Evolutionary conservation across 1,140 invertebrate genomes (phyloP).

Genomic region (Drosophila mojavensis): DNA sequence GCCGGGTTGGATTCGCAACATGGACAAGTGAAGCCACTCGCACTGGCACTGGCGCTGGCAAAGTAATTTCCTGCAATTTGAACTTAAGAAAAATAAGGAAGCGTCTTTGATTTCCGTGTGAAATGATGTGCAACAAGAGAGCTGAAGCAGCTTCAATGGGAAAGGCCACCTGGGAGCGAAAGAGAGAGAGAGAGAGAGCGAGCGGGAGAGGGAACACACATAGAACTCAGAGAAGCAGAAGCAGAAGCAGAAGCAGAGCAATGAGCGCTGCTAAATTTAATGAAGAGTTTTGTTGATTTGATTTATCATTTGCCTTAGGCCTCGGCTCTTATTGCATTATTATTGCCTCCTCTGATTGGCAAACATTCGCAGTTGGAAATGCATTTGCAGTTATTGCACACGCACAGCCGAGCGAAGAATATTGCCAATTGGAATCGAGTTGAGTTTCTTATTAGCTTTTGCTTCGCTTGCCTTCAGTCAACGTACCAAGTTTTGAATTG

Average conservation of each 20-base stretch:
- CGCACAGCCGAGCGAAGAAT: neutral
- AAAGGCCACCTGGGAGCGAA: neutral
- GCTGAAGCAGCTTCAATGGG: neutral
- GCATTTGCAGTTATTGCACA: neutral
- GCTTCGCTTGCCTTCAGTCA: no score
- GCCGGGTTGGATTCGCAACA: neutral
- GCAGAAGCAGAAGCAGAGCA: neutral
- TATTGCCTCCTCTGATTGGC: constrained; percentile 22
- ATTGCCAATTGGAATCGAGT: constrained; percentile 5
- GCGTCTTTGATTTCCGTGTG: constrained; percentile 82
- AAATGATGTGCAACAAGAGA: constrained; percentile 56
- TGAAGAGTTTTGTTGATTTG: constrained; percentile 73
- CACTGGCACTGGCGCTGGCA: constrained; percentile 52
- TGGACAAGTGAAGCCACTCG: constrained; percentile 29
- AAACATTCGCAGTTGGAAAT: neutral
- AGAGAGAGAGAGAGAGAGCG: neutral
- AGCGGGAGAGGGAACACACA: no score
- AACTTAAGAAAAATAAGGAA: constrained; percentile 83
- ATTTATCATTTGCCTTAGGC: constrained; percentile 64
- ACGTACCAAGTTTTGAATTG: no score
- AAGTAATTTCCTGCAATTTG: constrained; percentile 83
- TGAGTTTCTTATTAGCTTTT: no score
- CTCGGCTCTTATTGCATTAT: constrained; percentile 33
- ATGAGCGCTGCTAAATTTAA: constrained; percentile 27
- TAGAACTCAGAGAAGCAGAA: no score